Evolutionary conservation across 1,140 invertebrate genomes (phyloP), one percentile per base, ranked within the genome.

Genomic region (Caenorhabditis tropicalis): DNA sequence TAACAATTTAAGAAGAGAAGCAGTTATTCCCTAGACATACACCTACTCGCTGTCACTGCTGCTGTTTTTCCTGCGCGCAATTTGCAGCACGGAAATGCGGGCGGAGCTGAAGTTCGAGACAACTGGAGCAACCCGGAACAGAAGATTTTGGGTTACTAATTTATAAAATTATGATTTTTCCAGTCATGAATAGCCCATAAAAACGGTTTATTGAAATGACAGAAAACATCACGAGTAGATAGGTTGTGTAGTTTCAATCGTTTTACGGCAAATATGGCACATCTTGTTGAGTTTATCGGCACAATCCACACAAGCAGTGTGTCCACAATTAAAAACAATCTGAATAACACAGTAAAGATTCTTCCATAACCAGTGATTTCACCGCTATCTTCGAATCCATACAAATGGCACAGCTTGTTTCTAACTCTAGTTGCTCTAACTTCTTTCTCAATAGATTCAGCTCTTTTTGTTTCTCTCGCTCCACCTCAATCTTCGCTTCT

Each of bases 401-500:
- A 43, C 65, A 74, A 46, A 74, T 74, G 9, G 65, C 65, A 31
- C 65, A 74, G 29, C 36, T 74, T 21, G 65, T 74, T 24, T 74
- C 65, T 24, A 74, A 74, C 15, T 74, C 65, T 3, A 74, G 29
- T 29, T 74, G 65, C n/a, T 74, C 65, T n/a, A 74, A 46, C 4
- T 43, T 39, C n/a, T 74, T 74, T 74, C 36, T 74, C 21, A 74
- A 31, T 24, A 43, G 29, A 46, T 74, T 74, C 21, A 74, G 15
- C 36, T 74, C 65, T 4, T 74, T 74, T n/a, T 74, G 65, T n/a
- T 74, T 74, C 29, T 74, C 65, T 43, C 65, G 36, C 93, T 88
- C 94, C 92, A 81, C 93, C 91, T 60, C 92, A 91, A 89, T 93
- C 92, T 58, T 91, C 90, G 24, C 92, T 90, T 80, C 93, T 91